Evolutionary conservation across 2,113 vertebrate species (phyloP), one percentile per base, ranked within the genome.

Genomic region (Oreotrochilus melanogaster): DNA sequence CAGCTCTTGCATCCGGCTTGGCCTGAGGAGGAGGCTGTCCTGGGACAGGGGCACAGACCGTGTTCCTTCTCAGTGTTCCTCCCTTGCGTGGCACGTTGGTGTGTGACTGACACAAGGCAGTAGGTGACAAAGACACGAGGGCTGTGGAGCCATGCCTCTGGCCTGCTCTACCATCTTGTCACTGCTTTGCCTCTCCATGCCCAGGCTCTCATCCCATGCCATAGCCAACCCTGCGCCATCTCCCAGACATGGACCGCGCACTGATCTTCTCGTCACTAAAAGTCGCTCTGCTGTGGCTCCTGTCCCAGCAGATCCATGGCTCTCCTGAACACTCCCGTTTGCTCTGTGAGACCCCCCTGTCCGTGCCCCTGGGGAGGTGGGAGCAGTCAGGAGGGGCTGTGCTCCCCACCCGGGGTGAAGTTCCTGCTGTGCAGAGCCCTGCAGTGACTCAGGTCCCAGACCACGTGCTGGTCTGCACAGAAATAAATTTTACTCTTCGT

Each of bases 141-240:
- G 70, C 50, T 1, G 1, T 45, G 85, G 88, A 83, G 89, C 88
- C 30, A 0, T 11, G 73, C 78, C 45, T 3, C 81, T 28, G 60
- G 82, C 71, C 92, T 27, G 30, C 10, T 0, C 88, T 79, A 78
- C 93, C 96, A 92, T 95, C 88, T 83, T 6, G 82, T 96, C 88
- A 93, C 96, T 39, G 96, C 96, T 97, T 97, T 86, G 93, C 94
- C 96, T 78, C 56, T 97, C 65, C 95, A 91, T 96, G 95, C 83
- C 92, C 96, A 79, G 93, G 86, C 96, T 91, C 71, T 92, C 97
- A 97, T 97, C 96, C 89, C 97, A 97, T 94, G 75, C 91, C 94
- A 96, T 94, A 66, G 85, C n/a, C 83, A 92, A 75, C 45, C 93
- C 67, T 1, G 0, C 5, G 1, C 91, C 93, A 94, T 95, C 81